Evolutionary conservation across 2,113 vertebrate genomes (phyloP).

Genomic region (Gracilinanus agilis): DNA sequence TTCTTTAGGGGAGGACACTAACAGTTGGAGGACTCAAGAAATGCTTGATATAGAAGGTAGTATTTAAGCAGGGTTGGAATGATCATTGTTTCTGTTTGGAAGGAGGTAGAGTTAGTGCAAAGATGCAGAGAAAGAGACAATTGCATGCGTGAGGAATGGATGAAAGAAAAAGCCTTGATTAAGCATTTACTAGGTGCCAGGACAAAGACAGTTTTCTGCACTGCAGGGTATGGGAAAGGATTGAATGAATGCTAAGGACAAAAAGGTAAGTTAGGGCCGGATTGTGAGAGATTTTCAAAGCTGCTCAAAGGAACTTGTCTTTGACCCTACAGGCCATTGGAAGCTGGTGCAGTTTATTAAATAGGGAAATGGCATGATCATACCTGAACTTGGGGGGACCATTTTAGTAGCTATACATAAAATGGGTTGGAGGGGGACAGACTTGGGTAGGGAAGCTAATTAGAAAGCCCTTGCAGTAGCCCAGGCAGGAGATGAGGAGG

Average conservation of each 20-base stretch:
- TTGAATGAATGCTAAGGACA: not conserved
- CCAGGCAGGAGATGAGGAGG: not conserved
- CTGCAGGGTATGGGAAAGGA: not conserved
- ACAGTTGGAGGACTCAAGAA: not conserved
- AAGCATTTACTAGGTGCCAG: not conserved
- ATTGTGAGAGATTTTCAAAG: not conserved
- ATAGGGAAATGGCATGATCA: not conserved
- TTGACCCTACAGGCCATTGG: not conserved
- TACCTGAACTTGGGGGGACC: not conserved
- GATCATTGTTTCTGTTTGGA: not conserved
- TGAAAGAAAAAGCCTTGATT: not conserved
- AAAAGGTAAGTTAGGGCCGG: not conserved
- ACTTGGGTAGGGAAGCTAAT: not conserved
- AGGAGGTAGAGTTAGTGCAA: not conserved
- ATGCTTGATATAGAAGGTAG: not conserved
- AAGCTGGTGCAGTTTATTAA: not conserved
- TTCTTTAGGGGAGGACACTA: not conserved
- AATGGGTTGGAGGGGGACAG: not conserved
- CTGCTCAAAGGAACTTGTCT: not conserved
- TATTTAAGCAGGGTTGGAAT: not conserved
- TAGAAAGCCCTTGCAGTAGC: not conserved
- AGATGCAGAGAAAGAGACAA: not conserved
- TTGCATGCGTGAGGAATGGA: not conserved
- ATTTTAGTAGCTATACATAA: not conserved
- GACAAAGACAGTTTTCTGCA: not conserved